A percentile compares a stretch with the other conserved stretches of the same genome.
Conservation (phyloP, 2,113 vertebrate genomes). For the Rafetus swinhoei region DNA sequence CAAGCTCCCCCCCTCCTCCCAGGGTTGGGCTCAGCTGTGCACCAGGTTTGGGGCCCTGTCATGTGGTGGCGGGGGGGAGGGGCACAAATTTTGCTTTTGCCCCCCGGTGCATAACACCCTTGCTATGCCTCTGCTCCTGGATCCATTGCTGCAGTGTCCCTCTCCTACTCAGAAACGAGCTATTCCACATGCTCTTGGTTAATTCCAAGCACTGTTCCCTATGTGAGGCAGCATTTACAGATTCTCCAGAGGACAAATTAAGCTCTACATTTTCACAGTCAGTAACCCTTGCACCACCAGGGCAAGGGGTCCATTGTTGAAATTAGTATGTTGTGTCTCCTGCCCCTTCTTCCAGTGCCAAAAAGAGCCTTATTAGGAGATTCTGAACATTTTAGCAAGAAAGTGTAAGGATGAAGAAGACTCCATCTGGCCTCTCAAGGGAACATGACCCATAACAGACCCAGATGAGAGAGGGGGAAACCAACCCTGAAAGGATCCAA, state of each 20-base stretch:
- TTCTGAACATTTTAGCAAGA: background rate
- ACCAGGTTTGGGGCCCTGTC: too few relatives aligned
- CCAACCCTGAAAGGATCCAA: background rate
- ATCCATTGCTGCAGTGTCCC: background rate
- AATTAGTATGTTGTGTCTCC: background rate
- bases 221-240: background rate
- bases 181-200: background rate
- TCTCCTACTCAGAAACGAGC: background rate
- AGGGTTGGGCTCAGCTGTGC: too few relatives aligned
- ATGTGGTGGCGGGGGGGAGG: too few relatives aligned
- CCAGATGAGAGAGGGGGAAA: background rate
- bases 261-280: background rate
- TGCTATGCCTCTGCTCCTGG: background rate
- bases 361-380: background rate
- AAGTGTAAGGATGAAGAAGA: background rate
- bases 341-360: too few relatives aligned
- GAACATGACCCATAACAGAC: background rate
- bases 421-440: background rate
- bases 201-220: background rate
- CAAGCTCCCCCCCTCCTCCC: too few relatives aligned
- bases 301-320: background rate
- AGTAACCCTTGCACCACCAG: background rate
- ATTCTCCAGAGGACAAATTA: background rate
- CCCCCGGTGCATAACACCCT: too few relatives aligned
- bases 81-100: too few relatives aligned